Conservation (phyloP, 2,113 vertebrate species). For the Gadus macrocephalus region DNA sequence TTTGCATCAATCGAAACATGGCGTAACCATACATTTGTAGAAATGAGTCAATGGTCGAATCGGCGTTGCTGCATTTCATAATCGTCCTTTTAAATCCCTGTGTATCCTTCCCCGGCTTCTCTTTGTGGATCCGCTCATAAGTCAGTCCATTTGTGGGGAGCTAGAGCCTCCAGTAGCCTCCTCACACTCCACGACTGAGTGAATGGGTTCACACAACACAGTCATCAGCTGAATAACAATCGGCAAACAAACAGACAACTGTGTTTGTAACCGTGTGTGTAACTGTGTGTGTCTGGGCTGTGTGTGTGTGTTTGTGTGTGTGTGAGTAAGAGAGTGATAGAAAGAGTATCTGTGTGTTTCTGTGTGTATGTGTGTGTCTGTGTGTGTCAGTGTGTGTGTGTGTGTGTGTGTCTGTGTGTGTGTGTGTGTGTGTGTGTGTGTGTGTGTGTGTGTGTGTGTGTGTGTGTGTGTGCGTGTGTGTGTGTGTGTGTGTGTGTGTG, state of each 20-base stretch:
- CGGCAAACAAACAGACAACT: neutral
- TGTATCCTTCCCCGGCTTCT: neutral
- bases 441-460: too few species aligned
- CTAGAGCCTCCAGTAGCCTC: slow-evolving; percentile 35
- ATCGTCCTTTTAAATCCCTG: slow-evolving; percentile 31
- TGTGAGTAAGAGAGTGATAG: neutral
- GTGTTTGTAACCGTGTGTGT: neutral
- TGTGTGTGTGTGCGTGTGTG: too few species aligned
- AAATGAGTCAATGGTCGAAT: too few species aligned
- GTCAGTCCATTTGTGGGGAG: slow-evolving; percentile 51
- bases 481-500: too few species aligned
- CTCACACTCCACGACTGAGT: slow-evolving; percentile 36
- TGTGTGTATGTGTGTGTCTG: neutral
- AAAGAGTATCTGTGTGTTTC: neutral
- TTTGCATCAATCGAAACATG: too few species aligned
- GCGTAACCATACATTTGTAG: too few species aligned
- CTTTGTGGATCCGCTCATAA: slow-evolving; percentile 38
- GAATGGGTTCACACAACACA: slow-evolving; percentile 45
- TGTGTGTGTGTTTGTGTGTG: neutral
- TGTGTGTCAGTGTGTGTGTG: neutral
- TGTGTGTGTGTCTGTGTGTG: too few species aligned
- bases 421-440: too few species aligned
- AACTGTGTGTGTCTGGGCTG: neutral
- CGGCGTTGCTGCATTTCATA: too few species aligned
- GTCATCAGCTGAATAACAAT: slow-evolving; percentile 53